A percentile compares a stretch with the other conserved stretches of the same genome.
Conservation (phyloP, 2,888 invertebrate genomes). For the Pseudococcus longispinus region DNA sequence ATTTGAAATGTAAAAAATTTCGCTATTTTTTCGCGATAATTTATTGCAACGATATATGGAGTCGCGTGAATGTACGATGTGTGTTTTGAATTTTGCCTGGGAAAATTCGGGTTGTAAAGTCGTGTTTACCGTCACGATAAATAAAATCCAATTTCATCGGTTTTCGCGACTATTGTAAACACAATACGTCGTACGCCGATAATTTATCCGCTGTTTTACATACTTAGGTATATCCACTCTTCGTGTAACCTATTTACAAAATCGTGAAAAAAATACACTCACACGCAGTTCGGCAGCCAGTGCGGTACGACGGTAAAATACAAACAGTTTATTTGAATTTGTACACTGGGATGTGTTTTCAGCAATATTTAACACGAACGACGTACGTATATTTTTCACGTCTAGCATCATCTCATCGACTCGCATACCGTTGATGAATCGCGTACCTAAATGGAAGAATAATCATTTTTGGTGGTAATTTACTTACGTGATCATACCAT, state of each 20-base stretch:
- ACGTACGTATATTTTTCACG: neutral
- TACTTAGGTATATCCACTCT: constrained; percentile 38
- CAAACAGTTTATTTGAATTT: constrained; percentile 30
- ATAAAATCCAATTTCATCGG: constrained; percentile 43
- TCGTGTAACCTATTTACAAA: constrained; percentile 44
- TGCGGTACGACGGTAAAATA: neutral
- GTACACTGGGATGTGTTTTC: constrained; percentile 1
- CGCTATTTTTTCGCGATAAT: constrained; percentile 38
- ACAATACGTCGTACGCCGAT: constrained; percentile 37
- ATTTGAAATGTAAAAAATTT: constrained; percentile 30
- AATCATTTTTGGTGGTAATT: neutral
- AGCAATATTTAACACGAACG: constrained; percentile 8
- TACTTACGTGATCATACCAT: neutral
- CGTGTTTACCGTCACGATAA: constrained; percentile 44
- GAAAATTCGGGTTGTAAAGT: constrained; percentile 33
- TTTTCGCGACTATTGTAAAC: constrained; percentile 38
- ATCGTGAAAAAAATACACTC: neutral
- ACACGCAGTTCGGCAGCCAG: neutral
- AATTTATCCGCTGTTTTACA: constrained; percentile 45
- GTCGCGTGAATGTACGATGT: constrained; percentile 14
- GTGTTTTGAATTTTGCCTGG: constrained; percentile 23
- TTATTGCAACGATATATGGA: neutral
- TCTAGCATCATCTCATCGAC: neutral
- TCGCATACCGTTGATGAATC: neutral
- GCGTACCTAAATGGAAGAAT: neutral